These are phyloP conservation scores for Fistularia commersonii DNA, from an alignment of 2,797 vertebrate species.

Conservation along the genomic window DNA sequence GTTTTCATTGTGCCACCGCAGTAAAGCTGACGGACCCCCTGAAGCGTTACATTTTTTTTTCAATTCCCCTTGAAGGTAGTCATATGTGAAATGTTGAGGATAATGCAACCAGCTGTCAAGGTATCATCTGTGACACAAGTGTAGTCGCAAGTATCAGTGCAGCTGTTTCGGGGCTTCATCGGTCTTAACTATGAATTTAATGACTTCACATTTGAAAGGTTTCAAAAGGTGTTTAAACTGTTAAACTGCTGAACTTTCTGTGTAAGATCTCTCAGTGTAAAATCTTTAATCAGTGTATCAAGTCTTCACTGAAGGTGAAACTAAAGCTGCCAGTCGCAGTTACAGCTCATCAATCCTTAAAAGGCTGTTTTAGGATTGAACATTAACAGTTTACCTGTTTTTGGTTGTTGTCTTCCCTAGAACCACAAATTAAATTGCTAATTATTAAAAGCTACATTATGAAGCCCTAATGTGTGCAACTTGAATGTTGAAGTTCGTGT, in stretches of 20 bases:
- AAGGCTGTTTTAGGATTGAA: too few relatives aligned
- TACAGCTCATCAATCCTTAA: too few relatives aligned
- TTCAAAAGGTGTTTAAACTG: constrained; percentile 14
- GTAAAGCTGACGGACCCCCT: constrained; percentile 62
- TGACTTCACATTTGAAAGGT: constrained; percentile 41
- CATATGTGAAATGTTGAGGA: constrained; percentile 60
- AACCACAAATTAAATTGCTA: too few relatives aligned
- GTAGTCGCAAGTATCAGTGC: constrained; percentile 47
- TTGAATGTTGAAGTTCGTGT: too few relatives aligned
- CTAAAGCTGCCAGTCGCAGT: too few relatives aligned
- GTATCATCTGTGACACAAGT: constrained; percentile 44
- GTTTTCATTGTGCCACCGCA: constrained; percentile 52
- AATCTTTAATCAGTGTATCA: constrained; percentile 10
- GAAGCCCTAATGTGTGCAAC: too few relatives aligned
- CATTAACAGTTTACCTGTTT: too few relatives aligned
- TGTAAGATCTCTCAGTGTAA: not conserved
- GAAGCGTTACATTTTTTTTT: constrained; percentile 58
- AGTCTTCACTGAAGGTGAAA: not conserved
- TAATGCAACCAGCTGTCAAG: constrained; percentile 68
- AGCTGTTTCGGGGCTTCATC: constrained; percentile 53
- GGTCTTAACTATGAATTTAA: constrained; percentile 32
- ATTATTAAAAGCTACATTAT: too few relatives aligned
- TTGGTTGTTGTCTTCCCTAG: too few relatives aligned
- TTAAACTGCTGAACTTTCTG: constrained; percentile 4
- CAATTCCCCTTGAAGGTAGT: constrained; percentile 63